Conservation (phyloP, 2,113 vertebrate species). For the Sceloporus tristichus region DNA sequence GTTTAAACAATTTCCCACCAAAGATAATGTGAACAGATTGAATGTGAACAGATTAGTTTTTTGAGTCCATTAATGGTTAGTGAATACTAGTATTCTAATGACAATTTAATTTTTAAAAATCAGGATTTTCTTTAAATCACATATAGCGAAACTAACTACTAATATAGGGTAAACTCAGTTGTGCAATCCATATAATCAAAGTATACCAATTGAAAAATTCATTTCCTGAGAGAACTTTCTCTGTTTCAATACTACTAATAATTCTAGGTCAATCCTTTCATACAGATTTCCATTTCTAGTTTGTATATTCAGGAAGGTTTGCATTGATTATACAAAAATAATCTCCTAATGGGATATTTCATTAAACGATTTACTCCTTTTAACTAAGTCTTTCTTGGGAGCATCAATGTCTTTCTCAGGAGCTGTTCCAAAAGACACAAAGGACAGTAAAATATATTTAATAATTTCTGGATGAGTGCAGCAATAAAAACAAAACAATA, state of each 20-base stretch:
- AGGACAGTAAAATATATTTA: constrained; percentile 51
- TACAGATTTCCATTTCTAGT: constrained; percentile 27
- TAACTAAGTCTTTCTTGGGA: constrained; percentile 52
- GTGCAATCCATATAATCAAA: background rate
- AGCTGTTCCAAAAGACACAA: constrained; percentile 52
- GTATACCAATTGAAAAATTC: constrained; percentile 14
- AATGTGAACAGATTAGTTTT: too few species aligned
- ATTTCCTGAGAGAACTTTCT: background rate
- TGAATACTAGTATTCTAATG: background rate
- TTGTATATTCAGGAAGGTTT: background rate
- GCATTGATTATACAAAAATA: constrained; percentile 49
- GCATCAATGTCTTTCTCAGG: constrained; percentile 44
- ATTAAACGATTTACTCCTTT: constrained; percentile 41
- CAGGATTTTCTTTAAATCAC: background rate
- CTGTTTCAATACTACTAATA: background rate
- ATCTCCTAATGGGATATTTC: constrained; percentile 42
- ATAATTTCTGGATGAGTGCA: constrained; percentile 39
- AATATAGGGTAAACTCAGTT: background rate
- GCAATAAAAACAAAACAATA: constrained; percentile 38
- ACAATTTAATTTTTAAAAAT: background rate
- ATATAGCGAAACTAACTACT: background rate
- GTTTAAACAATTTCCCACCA: too few species aligned
- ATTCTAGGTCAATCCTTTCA: constrained; percentile 21
- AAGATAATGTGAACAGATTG: too few species aligned
- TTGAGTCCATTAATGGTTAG: too few species aligned